Conservation (phyloP, 2,113 vertebrate genomes). For the Boulengeromyrus knoepffleri region DNA sequence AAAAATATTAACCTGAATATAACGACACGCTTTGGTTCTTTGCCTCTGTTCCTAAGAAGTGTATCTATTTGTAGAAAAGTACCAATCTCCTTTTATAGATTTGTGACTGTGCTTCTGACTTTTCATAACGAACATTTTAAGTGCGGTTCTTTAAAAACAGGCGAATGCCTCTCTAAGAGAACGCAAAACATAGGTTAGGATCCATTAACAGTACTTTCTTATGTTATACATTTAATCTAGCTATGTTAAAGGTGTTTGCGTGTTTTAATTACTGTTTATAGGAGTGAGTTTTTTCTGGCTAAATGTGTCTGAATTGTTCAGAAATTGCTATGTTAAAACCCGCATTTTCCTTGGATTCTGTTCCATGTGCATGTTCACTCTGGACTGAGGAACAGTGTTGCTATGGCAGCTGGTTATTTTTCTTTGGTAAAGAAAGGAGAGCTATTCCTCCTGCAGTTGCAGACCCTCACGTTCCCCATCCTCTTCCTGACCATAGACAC, state of each 20-base stretch:
- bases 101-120: neutral
- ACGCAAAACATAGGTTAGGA: neutral
- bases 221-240: neutral
- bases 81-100: neutral
- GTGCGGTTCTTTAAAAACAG: neutral
- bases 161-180: neutral
- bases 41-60: slow-evolving; percentile 22
- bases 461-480: neutral
- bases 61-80: neutral
- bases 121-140: neutral
- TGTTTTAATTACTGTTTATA: neutral
- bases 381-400: neutral
- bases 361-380: neutral
- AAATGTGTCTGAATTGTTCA: neutral
- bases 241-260: neutral
- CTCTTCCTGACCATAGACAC: slow-evolving; percentile 52
- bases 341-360: neutral
- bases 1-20: neutral
- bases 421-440: neutral
- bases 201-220: neutral
- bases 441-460: neutral
- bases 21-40: neutral
- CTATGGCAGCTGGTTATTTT: neutral
- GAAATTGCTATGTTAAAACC: neutral
- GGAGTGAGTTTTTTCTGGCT: neutral